Conservation (phyloP, 1,140 invertebrate genomes). For the Geopemphigus sp. region DNA sequence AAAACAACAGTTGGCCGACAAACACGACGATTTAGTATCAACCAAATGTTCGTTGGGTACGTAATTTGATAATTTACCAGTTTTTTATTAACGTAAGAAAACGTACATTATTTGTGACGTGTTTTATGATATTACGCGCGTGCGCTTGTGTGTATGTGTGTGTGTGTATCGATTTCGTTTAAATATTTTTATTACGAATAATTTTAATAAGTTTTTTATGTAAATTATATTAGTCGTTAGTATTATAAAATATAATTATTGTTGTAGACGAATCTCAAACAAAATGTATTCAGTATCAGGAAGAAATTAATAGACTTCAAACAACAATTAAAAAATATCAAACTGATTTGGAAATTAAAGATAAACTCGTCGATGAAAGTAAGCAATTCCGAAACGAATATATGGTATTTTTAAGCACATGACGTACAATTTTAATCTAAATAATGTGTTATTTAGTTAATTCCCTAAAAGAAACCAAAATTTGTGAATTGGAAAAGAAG, state of each 20-base stretch:
- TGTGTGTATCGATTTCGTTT: too few relatives aligned
- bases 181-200: too few relatives aligned
- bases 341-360: constrained; percentile 22
- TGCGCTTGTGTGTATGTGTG: too few relatives aligned
- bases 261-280: constrained; percentile 14
- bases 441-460: neutral
- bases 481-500: neutral
- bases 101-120: too few relatives aligned
- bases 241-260: too few relatives aligned
- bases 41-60: constrained; percentile 58
- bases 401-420: neutral
- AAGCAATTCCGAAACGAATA: neutral
- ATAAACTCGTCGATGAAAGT: constrained; percentile 21
- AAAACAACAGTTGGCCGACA: constrained; percentile 60
- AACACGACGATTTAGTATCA: constrained; percentile 58
- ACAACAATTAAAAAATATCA: neutral
- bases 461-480: constrained; percentile 25
- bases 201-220: too few relatives aligned
- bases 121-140: too few relatives aligned
- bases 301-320: constrained; percentile 17
- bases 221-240: too few relatives aligned
- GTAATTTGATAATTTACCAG: too few relatives aligned
- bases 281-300: constrained; percentile 26
- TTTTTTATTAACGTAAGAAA: too few relatives aligned
- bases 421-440: neutral